Evolutionary conservation across 2,113 vertebrate genomes (phyloP), one percentile per base, ranked within the genome.

Genomic region (Paralichthys olivaceus): DNA sequence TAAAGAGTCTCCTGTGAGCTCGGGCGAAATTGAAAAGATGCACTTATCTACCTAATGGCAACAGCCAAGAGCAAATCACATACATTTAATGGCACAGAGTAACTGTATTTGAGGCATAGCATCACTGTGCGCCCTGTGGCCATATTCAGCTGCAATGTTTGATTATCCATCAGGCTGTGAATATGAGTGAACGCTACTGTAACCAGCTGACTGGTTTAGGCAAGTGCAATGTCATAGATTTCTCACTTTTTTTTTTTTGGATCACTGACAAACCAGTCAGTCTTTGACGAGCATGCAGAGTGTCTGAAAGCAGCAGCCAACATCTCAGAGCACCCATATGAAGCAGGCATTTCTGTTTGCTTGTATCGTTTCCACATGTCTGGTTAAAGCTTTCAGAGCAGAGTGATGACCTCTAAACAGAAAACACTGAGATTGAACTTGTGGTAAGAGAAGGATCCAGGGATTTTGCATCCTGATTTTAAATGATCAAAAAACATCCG

Each of bases 1-100:
- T 88, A 89, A 92, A 91, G 88, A 90, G 81, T 87, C 90, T 91
- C 90, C 81, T 67, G 86, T 90, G 91, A 87, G 85, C 77, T 55
- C 32, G 58, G 70, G 75, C 61, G 64, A 77, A 85, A 80, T 86
- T 83, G 84, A 88, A 89, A 88, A 87, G 87, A 91, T 90, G 86
- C 84, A 90, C 85, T 93, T 93, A 91, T 89, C 88, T 85, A 82
- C 81, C 81, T 87, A 90, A 92, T 88, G 79, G 87, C 85, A 87
- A 85, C 77, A 79, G 81, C 87, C 61, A 54, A 87, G 77, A 49
- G 70, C 76, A 92, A 90, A 92, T 87, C 79, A 83, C 78, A 91
- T 90, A 84, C 72, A 86, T 83, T 89, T 84, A 69, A 85, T 72
- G 61, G 67, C 78, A 56, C 67, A 75, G 77, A 84, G 89, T 84